These are phyloP conservation scores for Oegoconia quadripuncta DNA, from an alignment of 2,888 invertebrate genomes.

Conservation along the genomic window DNA sequence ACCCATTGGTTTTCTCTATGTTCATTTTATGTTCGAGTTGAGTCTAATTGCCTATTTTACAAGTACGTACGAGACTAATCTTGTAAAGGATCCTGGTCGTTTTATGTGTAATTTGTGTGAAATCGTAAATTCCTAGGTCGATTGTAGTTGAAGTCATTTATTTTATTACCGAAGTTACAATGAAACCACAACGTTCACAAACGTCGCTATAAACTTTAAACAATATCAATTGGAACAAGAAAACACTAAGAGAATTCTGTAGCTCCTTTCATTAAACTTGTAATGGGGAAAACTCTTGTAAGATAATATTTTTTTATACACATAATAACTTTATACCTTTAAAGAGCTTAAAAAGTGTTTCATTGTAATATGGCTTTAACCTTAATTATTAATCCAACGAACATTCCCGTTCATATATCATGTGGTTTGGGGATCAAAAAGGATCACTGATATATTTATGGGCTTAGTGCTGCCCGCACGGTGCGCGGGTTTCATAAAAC, in stretches of 20 bases:
- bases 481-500: conserved; percentile 15
- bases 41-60: neutral
- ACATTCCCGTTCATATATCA: conserved; percentile 22
- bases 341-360: conserved; percentile 7
- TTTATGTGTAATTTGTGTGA: conserved; percentile 7
- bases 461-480: conserved; percentile 13
- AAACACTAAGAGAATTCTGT: no score
- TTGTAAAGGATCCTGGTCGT: neutral
- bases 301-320: no score
- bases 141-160: no score
- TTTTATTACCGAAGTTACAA: neutral
- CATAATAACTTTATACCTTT: neutral
- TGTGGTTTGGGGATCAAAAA: conserved; percentile 28
- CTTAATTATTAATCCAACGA: conserved; percentile 24
- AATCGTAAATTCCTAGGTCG: conserved; percentile 5
- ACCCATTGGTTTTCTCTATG: conserved; percentile 2
- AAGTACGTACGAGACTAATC: neutral
- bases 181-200: neutral
- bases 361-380: conserved; percentile 19
- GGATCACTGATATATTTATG: conserved; percentile 30
- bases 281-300: no score
- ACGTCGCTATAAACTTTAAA: neutral
- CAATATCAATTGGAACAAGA: no score
- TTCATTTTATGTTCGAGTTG: neutral
- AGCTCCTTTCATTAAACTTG: no score